Percentiles rank a stretch among this genome's conserved stretches.
Evolutionary conservation across 2,888 invertebrate genomes (phyloP).

Genomic region (Acleris emargana): DNA sequence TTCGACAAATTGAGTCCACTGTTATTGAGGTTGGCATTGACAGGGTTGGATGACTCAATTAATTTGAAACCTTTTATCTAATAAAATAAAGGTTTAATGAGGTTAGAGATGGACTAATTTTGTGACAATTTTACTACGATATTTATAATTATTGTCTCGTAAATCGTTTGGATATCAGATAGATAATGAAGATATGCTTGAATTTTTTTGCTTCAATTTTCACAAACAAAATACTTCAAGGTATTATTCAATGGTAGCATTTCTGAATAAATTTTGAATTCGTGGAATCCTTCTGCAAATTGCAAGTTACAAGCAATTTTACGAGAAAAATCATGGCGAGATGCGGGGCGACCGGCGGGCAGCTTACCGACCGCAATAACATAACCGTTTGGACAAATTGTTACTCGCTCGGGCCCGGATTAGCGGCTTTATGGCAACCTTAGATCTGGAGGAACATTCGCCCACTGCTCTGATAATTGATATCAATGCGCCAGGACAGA

Average conservation of each 20-base stretch:
- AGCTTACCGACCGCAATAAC: slow-evolving; percentile 80
- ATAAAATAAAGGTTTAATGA: not conserved
- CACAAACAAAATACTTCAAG: too few relatives aligned
- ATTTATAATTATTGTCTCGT: too few relatives aligned
- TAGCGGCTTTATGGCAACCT: slow-evolving; percentile 78
- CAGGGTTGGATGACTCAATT: slow-evolving; percentile 44
- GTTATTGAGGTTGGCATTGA: slow-evolving; percentile 66
- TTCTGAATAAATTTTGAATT: slow-evolving; percentile 41
- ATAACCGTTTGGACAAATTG: slow-evolving; percentile 83
- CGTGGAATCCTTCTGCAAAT: slow-evolving; percentile 52
- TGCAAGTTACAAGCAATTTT: slow-evolving; percentile 57
- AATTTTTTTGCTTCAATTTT: too few relatives aligned
- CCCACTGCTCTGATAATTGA: slow-evolving; percentile 76
- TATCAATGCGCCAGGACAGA: slow-evolving; percentile 73
- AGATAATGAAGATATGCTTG: too few relatives aligned
- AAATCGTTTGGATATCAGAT: too few relatives aligned
- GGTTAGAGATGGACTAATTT: too few relatives aligned
- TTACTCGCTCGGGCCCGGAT: slow-evolving; percentile 72
- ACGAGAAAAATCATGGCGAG: slow-evolving; percentile 70
- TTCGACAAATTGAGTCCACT: slow-evolving; percentile 78
- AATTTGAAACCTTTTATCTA: slow-evolving; percentile 25
- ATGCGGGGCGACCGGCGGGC: slow-evolving; percentile 52
- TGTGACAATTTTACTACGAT: too few relatives aligned
- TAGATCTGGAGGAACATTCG: slow-evolving; percentile 44
- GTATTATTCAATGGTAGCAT: not conserved